These are phyloP conservation scores for Harmothoe impar DNA, from an alignment of 2,888 invertebrate species.

Conservation along the genomic window DNA sequence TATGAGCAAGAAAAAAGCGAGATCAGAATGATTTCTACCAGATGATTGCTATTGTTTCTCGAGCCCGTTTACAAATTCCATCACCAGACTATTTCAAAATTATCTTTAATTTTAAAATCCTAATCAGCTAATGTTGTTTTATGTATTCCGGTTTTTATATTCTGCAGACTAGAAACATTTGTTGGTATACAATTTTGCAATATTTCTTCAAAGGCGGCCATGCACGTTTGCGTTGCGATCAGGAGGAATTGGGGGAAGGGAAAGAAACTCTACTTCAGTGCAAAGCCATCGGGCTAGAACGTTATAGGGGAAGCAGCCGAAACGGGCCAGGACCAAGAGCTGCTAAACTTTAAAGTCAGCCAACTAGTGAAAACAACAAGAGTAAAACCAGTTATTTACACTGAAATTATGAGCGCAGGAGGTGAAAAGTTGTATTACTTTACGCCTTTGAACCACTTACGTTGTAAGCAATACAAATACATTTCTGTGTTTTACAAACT, in stretches of 20 bases:
- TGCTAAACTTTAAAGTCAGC: neutral
- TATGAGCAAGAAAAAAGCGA: neutral
- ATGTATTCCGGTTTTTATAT: neutral
- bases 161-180: conserved; percentile 60
- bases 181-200: conserved; percentile 60
- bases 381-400: too few relatives aligned
- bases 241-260: neutral
- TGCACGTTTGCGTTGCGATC: conserved; percentile 5
- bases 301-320: neutral
- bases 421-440: too few relatives aligned
- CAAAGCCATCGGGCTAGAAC: neutral
- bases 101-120: too few relatives aligned
- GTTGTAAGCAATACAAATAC: too few relatives aligned
- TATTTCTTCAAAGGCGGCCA: conserved; percentile 41
- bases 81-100: too few relatives aligned
- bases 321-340: neutral
- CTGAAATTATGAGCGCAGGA: too few relatives aligned
- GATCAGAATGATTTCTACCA: neutral
- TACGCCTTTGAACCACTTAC: too few relatives aligned
- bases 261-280: neutral
- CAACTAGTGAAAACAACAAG: too few relatives aligned
- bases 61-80: too few relatives aligned
- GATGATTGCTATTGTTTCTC: too few relatives aligned
- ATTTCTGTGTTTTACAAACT: too few relatives aligned
- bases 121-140: neutral